Evolutionary conservation across 2,888 invertebrate genomes (phyloP), one percentile per base, ranked within the genome.

Genomic region (Amphipoea lucens): DNA sequence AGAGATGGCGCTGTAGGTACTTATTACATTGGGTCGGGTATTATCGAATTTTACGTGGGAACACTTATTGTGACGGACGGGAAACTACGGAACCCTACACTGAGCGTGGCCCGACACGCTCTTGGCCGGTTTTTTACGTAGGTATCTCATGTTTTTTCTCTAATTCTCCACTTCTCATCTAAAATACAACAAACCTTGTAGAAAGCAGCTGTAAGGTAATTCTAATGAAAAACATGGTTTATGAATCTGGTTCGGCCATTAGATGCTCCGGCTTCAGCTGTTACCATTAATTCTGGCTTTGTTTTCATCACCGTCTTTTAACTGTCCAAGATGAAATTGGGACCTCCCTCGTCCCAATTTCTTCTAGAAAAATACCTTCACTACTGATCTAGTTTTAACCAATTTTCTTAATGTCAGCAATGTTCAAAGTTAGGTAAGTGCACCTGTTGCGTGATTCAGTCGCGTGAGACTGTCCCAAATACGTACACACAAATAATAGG

Each of bases 361-460:
- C 36, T 54, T 23, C 40, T 42, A 40, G 48, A 57, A 73, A 62
- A 20, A 20, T n/a, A 5, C 14, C 5, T 62, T 12, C 7, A 23
- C n/a, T 20, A 23, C 4, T 62, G 48, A 12, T 23, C 70, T 40
- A 74, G 12, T 76, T 74, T 72, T 14, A 57, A 45, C 6, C 36
- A 36, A 23, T 48, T 69, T 54, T 72, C 51, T 40, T 66, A 69
- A 76, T 78, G 45, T 48, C 65, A 78, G 48, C 29, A 40, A 57
- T 66, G 23, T 69, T 57, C 17, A 42, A 0, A 54, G 48, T 23
- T 17, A 57, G 66, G 60, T 78, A 74, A 83, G 82, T 82, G 82
- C 83, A 91, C 91, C 86, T 91, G 91, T 91, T 91, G 91, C 91
- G 91, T 91, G 91, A 67, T 74, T 69, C 54, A 57, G 42, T 81